A percentile compares a stretch with the other conserved stretches of the same genome.
Conservation (phyloP, 53 echinoderm and acorn worm genomes). For the Echinarachnius parma region DNA sequence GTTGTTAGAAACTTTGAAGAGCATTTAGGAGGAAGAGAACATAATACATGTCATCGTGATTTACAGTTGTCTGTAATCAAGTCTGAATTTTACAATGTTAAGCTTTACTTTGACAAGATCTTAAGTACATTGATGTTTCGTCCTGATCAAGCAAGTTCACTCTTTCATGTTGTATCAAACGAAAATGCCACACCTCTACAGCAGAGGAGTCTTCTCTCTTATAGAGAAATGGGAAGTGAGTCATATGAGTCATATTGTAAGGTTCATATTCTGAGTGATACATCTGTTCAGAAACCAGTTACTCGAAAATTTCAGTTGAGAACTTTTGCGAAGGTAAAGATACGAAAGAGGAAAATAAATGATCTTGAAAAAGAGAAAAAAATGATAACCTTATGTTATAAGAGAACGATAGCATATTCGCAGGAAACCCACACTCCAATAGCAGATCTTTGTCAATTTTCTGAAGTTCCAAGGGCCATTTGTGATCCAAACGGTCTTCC, state of each 20-base stretch:
- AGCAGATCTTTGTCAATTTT: slow-evolving; percentile 28
- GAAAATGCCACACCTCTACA: slow-evolving; percentile 13
- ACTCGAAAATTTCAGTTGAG: slow-evolving; percentile 29
- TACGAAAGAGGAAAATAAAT: slow-evolving; percentile 39
- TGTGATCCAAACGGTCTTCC: slow-evolving; percentile 47
- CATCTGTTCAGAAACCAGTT: slow-evolving; percentile 20
- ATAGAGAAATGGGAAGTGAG: slow-evolving; percentile 28
- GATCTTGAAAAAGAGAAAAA: slow-evolving; percentile 52
- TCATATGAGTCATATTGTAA: slow-evolving; percentile 25
- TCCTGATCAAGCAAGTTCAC: neutral
- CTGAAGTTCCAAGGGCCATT: slow-evolving; percentile 49
- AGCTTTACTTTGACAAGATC: slow-evolving; percentile 12
- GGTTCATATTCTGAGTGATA: slow-evolving; percentile 26
- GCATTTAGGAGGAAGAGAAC: slow-evolving; percentile 17
- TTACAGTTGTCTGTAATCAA: slow-evolving; percentile 36
- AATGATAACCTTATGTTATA: slow-evolving; percentile 49
- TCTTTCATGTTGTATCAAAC: slow-evolving; percentile 27
- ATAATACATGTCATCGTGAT: slow-evolving; percentile 40
- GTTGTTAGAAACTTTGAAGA: slow-evolving; percentile 36
- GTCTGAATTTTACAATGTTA: slow-evolving; percentile 49
- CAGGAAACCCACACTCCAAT: slow-evolving; percentile 23
- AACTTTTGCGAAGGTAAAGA: slow-evolving; percentile 52
- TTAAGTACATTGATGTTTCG: neutral
- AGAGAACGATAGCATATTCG: slow-evolving; percentile 31
- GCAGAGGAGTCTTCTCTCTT: slow-evolving; percentile 16